Conservation (phyloP, 2,797 vertebrate species). For the Falco novaeseelandiae region DNA sequence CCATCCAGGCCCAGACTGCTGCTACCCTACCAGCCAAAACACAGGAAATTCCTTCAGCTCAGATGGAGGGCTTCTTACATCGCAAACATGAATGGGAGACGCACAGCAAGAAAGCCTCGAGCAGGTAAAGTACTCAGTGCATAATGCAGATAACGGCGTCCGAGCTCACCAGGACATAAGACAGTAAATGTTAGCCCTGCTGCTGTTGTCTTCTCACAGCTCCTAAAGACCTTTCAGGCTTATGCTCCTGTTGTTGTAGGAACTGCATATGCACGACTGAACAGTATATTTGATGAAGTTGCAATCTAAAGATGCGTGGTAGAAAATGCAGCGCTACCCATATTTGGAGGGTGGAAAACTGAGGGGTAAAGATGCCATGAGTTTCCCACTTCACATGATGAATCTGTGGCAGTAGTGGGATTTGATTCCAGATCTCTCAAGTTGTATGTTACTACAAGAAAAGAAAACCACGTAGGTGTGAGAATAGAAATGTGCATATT, state of each 20-base stretch:
- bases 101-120: constrained; percentile 96
- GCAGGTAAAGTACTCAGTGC: constrained; percentile 80
- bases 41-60: constrained; percentile 84
- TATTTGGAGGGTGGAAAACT: not conserved
- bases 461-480: constrained; percentile 44
- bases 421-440: constrained; percentile 33
- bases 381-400: not conserved
- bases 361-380: not conserved
- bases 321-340: not conserved
- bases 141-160: not conserved
- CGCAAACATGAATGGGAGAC: constrained; percentile 97
- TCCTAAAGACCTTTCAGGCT: not conserved
- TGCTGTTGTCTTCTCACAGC: not conserved
- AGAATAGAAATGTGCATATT: constrained; percentile 40
- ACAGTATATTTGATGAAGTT: not conserved
- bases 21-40: constrained; percentile 90
- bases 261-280: not conserved
- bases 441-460: constrained; percentile 3
- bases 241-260: not conserved
- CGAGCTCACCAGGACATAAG: not conserved
- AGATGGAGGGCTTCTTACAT: constrained; percentile 90
- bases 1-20: constrained; percentile 85
- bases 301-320: not conserved
- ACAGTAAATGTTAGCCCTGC: not conserved
- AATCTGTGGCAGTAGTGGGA: constrained; percentile 24